Conservation (phyloP, 2,113 vertebrate species). For the Anser cygnoides region DNA sequence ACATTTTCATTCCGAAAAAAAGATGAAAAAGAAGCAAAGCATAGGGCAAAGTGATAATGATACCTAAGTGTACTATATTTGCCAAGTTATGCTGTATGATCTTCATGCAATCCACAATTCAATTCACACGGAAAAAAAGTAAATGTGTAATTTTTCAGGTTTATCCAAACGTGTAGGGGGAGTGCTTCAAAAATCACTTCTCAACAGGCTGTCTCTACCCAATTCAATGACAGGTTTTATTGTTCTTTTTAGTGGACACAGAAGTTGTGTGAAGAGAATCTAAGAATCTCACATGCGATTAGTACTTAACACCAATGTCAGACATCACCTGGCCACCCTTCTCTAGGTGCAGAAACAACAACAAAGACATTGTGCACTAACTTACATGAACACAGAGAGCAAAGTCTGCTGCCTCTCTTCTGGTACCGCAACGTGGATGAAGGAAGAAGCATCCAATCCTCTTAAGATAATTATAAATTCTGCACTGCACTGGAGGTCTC, state of each 20-base stretch:
- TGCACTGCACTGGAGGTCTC: constrained; percentile 82
- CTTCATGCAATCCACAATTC: neutral
- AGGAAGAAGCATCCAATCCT: constrained; percentile 85
- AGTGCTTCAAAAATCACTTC: neutral
- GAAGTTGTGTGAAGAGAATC: neutral
- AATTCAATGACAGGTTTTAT: neutral
- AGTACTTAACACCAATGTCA: neutral
- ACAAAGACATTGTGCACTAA: neutral
- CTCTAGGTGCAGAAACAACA: neutral
- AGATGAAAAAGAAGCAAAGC: neutral
- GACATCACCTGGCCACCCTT: neutral
- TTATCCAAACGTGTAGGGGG: neutral
- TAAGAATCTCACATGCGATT: neutral
- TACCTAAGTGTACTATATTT: no score
- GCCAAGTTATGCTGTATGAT: neutral
- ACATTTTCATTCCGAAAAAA: neutral
- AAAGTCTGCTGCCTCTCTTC: constrained; percentile 84
- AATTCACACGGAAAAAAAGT: neutral
- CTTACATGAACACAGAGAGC: constrained; percentile 85
- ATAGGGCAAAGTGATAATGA: neutral
- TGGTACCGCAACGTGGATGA: constrained; percentile 80
- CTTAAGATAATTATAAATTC: constrained; percentile 79
- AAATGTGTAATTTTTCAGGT: neutral
- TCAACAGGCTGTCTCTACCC: neutral
- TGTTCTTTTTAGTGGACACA: neutral